Conservation (phyloP, 2,113 vertebrate genomes). For the Xerus inauris region DNA sequence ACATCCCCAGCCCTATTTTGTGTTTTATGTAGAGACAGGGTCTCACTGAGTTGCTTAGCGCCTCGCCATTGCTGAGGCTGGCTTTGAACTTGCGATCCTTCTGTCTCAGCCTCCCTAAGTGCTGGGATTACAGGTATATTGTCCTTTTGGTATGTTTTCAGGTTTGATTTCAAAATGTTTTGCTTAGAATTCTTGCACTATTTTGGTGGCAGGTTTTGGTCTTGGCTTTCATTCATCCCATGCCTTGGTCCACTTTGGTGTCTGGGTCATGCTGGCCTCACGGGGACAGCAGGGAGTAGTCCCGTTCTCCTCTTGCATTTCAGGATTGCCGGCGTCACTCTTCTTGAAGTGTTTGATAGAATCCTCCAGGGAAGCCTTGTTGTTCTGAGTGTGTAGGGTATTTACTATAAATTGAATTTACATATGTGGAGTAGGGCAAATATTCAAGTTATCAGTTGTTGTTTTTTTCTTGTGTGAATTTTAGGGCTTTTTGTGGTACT, state of each 20-base stretch:
- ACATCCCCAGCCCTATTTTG: too few species aligned
- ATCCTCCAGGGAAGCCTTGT: neutral
- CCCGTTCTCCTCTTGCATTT: neutral
- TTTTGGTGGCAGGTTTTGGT: neutral
- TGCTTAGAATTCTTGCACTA: neutral
- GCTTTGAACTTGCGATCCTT: too few species aligned
- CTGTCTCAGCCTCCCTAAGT: too few species aligned
- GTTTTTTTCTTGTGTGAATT: neutral
- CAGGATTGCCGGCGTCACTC: neutral
- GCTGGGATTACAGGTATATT: too few species aligned
- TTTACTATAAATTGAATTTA: neutral
- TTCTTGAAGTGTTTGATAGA: neutral
- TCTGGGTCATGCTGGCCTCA: neutral
- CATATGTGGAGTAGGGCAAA: neutral
- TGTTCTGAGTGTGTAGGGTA: neutral
- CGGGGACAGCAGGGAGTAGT: neutral
- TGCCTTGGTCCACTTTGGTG: neutral
- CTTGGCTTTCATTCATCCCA: neutral
- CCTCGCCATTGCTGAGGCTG: too few species aligned
- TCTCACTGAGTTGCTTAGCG: too few species aligned
- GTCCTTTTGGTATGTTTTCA: neutral
- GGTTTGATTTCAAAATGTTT: neutral
- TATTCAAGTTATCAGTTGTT: neutral
- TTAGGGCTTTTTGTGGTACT: neutral
- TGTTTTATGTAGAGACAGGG: too few species aligned